These are phyloP conservation scores for Scartelaos histophorus DNA, from an alignment of 2,113 vertebrate genomes.

Conservation along the genomic window DNA sequence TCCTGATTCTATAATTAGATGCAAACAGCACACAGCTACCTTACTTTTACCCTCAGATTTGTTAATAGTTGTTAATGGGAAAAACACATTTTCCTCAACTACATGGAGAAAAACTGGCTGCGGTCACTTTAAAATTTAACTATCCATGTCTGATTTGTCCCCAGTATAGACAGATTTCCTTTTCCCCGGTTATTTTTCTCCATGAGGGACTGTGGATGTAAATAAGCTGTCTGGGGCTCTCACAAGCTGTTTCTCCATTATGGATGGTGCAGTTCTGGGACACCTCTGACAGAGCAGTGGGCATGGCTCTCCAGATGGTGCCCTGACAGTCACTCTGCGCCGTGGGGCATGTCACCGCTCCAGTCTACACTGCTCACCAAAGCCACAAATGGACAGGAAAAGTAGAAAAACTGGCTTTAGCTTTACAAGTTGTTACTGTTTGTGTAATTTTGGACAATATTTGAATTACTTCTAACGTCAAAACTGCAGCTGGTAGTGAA, in stretches of 20 bases:
- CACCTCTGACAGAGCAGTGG: slow-evolving; percentile 1
- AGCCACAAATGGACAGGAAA: background rate
- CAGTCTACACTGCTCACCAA: background rate
- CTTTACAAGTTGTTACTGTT: too few relatives aligned
- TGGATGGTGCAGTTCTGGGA: background rate
- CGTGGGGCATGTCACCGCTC: background rate
- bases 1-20: too few relatives aligned
- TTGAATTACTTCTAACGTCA: too few relatives aligned
- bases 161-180: background rate
- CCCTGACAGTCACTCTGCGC: background rate
- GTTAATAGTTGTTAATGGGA: background rate
- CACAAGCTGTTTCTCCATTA: slow-evolving; percentile 7
- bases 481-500: too few relatives aligned
- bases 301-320: slow-evolving; percentile 2
- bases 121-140: background rate
- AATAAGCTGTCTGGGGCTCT: background rate
- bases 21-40: too few relatives aligned
- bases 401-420: background rate
- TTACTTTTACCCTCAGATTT: too few relatives aligned
- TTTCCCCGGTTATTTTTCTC: background rate
- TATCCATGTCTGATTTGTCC: background rate
- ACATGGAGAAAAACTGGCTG: too few relatives aligned
- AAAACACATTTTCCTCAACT: background rate
- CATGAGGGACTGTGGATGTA: background rate
- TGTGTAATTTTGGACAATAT: too few relatives aligned